phyloP scores from a whole-genome alignment of 2,797 vertebrate species.

The Spondyliosoma cantharus region DNA sequence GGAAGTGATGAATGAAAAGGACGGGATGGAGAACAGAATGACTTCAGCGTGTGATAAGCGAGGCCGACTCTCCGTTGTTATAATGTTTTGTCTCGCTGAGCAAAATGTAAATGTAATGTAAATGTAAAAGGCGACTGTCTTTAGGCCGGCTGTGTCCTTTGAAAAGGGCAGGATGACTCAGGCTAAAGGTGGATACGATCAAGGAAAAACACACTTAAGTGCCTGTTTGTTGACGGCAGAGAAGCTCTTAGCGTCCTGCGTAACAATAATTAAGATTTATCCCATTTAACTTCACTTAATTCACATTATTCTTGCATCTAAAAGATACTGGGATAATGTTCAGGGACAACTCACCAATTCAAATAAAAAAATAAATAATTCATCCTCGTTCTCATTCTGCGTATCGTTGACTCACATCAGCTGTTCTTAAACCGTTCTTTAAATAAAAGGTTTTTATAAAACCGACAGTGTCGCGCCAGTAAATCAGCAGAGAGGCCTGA shows the following conservation, averaged over 20 bases:
- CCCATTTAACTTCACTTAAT: neutral
- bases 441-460: neutral
- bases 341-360: neutral
- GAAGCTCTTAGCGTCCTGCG: neutral
- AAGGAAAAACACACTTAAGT: neutral
- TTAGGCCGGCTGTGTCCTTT: constrained; percentile 56
- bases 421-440: constrained; percentile 8
- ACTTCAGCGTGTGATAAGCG: constrained; percentile 28
- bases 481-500: constrained; percentile 3
- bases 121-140: constrained; percentile 40
- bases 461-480: neutral
- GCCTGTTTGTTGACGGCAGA: neutral
- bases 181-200: constrained; percentile 43
- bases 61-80: constrained; percentile 12
- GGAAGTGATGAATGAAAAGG: constrained; percentile 29
- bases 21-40: neutral
- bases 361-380: neutral
- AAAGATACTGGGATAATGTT: no score
- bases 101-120: constrained; percentile 56
- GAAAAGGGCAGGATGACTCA: constrained; percentile 52
- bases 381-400: neutral
- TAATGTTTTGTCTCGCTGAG: constrained; percentile 27
- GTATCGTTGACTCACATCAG: neutral
- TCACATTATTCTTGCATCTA: neutral
- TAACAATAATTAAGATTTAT: neutral